phyloP scores from a whole-genome alignment of 2,797 vertebrate species.

The Valencia hispanica region DNA sequence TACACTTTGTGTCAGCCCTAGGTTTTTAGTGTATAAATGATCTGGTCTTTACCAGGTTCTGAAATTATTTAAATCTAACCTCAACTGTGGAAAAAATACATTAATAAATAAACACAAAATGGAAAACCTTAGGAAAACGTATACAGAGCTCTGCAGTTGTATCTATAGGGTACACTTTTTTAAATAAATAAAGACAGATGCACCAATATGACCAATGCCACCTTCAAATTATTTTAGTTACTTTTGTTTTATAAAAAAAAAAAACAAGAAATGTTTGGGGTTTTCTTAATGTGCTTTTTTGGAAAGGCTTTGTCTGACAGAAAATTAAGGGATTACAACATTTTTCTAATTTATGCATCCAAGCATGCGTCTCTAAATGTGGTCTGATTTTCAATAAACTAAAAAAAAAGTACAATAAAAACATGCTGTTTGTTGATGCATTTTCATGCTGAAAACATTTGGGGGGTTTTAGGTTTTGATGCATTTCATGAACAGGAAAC shows the following conservation, averaged over 20 bases:
- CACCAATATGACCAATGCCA: no score
- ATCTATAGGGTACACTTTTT: neutral
- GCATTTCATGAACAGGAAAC: neutral
- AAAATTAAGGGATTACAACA: neutral
- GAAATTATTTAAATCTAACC: neutral
- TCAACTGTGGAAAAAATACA: neutral
- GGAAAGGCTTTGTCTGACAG: neutral
- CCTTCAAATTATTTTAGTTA: neutral
- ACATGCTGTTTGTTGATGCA: neutral
- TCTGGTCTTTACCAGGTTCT: neutral
- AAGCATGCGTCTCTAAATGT: neutral
- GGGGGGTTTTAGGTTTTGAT: neutral
- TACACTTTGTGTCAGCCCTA: no score
- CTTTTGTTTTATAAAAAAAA: neutral
- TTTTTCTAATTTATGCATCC: neutral
- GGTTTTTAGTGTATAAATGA: neutral
- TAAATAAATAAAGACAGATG: neutral
- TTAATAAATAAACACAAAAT: no score
- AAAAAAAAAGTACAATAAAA: neutral
- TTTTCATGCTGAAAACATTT: neutral
- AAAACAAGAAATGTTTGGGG: neutral
- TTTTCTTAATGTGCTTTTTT: no score
- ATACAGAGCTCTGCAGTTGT: neutral
- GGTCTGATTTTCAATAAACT: neutral
- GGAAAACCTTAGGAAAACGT: neutral